Evolutionary conservation across 2,888 invertebrate genomes (phyloP), one percentile per base, ranked within the genome.

Genomic region (Plebejus argus): DNA sequence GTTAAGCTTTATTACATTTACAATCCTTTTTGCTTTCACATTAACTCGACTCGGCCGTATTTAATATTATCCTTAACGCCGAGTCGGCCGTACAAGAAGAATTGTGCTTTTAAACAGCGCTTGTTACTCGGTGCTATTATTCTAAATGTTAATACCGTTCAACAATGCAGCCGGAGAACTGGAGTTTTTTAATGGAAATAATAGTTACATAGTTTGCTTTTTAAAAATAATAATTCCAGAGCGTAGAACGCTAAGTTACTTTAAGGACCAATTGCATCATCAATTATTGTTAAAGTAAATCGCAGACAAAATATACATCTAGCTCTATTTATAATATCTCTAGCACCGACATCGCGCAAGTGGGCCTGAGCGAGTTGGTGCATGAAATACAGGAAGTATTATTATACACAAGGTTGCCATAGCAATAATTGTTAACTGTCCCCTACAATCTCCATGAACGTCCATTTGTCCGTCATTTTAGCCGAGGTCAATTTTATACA

Each of bases 1-100:
- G 28, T 66, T 33, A 15, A 66, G 66, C 28, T 66, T 66, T 66
- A 66, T 66, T 66, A 66, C 66, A 66, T 66, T 66, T 15, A 66
- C 66, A 66, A 66, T 66, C 66, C 66, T 33, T 66, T 66, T 66
- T 66, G 28, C 28, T 66, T 66, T 28, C 66, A 20, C 66, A 18
- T 28, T 28, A 66, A 28, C 15, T 66, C 28, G 66, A 66, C 66
- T 23, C 20, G 61, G 58, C 18, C 28, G 66, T 33, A 28, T 66
- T 66, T 66, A 66, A 66, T 66, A 66, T 66, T 66, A 66, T 66
- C 66, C 66, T 66, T 18, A 15, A 15, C 66, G n/a, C 4, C 15
- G 2, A 15, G 66, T 66, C 66, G 28, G 66, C 28, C 23, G 66
- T 28, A 33, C 28, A 33, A 66, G 66, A 66, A 33, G 58, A 58